phyloP scores from a whole-genome alignment of 2,888 invertebrate genomes.

The Tiphia femorata region DNA sequence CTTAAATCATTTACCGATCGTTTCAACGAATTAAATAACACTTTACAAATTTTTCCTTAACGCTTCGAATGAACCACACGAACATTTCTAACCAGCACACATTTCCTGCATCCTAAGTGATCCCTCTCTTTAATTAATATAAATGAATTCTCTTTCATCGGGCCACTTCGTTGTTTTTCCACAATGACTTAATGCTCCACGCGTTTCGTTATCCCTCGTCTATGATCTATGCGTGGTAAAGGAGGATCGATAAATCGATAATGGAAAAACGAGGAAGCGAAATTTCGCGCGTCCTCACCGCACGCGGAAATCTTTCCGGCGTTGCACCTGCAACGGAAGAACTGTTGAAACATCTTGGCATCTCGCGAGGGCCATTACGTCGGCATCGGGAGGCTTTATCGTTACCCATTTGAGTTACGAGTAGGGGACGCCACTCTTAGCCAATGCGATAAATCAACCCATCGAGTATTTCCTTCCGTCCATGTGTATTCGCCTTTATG shows the following conservation, averaged over 20 bases:
- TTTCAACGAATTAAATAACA: too few relatives aligned
- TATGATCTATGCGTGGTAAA: too few relatives aligned
- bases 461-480: constrained; percentile 1
- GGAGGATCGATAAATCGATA: constrained; percentile 18
- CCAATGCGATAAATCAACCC: constrained; percentile 24
- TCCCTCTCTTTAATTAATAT: too few relatives aligned
- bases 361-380: constrained; percentile 36
- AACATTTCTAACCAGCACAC: too few relatives aligned
- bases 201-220: too few relatives aligned
- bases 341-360: constrained; percentile 16
- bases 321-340: constrained; percentile 15
- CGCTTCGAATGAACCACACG: too few relatives aligned
- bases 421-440: neutral
- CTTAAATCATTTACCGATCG: too few relatives aligned
- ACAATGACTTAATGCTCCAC: constrained; percentile 48
- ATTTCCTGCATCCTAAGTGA: too few relatives aligned
- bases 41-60: too few relatives aligned
- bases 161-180: too few relatives aligned
- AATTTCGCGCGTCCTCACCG: constrained; percentile 10
- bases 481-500: too few relatives aligned
- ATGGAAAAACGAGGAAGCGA: constrained; percentile 21
- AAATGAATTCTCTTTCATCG: too few relatives aligned
- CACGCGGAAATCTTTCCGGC: constrained; percentile 14
- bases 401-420: constrained; percentile 20
- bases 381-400: constrained; percentile 13